phyloP scores from a whole-genome alignment of 2,888 invertebrate species.

The Anarsia innoxiella region DNA sequence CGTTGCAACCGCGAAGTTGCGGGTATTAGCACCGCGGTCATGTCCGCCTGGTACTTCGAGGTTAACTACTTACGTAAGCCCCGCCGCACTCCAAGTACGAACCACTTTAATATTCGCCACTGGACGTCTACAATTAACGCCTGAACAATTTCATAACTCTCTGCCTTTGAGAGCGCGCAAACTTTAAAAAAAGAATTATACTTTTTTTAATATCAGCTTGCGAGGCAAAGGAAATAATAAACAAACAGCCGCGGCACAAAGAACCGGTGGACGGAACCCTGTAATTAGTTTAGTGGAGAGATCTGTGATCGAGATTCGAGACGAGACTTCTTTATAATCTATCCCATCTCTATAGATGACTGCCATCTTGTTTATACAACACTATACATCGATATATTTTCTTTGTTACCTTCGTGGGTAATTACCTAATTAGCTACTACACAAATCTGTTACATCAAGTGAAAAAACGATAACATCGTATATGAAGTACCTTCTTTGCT shows the following conservation, averaged over 20 bases:
- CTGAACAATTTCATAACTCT: conserved; percentile 72
- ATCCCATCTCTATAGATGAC: conserved; percentile 17
- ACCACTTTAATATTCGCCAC: conserved; percentile 69
- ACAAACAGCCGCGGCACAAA: conserved; percentile 47
- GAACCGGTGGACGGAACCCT: conserved; percentile 31
- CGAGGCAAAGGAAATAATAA: conserved; percentile 43
- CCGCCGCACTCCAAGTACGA: conserved; percentile 41
- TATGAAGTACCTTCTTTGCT: too few species aligned
- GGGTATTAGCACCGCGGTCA: conserved; percentile 27
- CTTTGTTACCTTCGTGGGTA: too few species aligned
- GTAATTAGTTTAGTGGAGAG: conserved; percentile 62
- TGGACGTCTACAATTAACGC: conserved; percentile 73
- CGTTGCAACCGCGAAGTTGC: conserved; percentile 37
- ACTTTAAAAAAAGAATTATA: conserved; percentile 48
- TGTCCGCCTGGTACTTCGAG: conserved; percentile 41
- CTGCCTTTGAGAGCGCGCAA: conserved; percentile 61
- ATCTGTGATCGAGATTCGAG: conserved; percentile 39
- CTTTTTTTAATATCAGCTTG: conserved; percentile 45
- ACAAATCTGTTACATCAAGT: too few species aligned
- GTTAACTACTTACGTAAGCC: conserved; percentile 58
- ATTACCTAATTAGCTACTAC: too few species aligned
- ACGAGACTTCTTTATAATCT: conserved; percentile 18
- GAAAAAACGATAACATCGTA: too few species aligned
- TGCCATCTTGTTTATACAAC: too few species aligned
- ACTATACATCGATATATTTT: too few species aligned